Conservation (phyloP, 2,113 vertebrate species). For the Gnathonemus longibarbis region DNA sequence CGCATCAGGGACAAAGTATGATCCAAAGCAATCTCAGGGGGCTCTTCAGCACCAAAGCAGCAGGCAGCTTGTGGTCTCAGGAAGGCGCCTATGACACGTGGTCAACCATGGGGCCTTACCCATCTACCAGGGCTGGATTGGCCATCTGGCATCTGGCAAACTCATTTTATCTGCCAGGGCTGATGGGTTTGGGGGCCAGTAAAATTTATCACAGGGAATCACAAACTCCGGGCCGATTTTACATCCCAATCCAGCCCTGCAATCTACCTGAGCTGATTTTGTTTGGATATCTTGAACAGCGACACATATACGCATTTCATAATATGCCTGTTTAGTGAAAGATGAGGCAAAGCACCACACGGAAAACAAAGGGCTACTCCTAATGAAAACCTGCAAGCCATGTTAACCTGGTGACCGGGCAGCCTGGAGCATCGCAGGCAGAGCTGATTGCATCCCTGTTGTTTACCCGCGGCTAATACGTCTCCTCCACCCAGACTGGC, state of each 20-base stretch:
- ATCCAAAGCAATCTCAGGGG: neutral
- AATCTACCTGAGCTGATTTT: neutral
- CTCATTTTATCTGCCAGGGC: neutral
- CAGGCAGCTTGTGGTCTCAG: neutral
- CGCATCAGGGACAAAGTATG: neutral
- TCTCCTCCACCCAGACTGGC: conserved; percentile 16
- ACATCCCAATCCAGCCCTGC: neutral
- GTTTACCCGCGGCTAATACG: neutral
- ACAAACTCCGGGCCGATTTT: neutral
- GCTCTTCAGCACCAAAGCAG: neutral
- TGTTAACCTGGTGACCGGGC: neutral
- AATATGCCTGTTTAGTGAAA: neutral
- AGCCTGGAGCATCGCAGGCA: neutral
- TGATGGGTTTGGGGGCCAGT: neutral
- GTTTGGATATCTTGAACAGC: neutral
- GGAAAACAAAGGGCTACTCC: neutral
- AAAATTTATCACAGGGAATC: neutral
- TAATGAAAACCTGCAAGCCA: neutral
- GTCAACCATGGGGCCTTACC: neutral
- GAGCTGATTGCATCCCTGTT: neutral
- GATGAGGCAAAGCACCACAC: neutral
- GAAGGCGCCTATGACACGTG: neutral
- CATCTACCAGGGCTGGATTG: neutral
- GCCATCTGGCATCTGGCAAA: neutral
- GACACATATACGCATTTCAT: neutral